phyloP scores from a whole-genome alignment of 1,140 invertebrate genomes.

The Bilobella aurantiaca region DNA sequence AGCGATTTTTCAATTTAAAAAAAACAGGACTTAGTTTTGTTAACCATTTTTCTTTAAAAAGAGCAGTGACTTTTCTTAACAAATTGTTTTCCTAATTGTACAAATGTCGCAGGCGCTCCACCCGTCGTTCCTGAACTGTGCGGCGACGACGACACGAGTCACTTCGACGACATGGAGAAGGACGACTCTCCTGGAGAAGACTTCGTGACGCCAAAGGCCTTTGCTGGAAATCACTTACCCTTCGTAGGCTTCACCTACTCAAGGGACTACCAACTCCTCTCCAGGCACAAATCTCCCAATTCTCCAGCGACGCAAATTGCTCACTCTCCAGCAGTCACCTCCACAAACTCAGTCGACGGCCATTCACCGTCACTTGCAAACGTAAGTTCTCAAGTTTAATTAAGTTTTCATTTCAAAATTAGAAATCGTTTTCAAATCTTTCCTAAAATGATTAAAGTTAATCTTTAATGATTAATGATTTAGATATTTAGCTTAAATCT shows the following conservation, averaged over 20 bases:
- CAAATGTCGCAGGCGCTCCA: constrained; percentile 73
- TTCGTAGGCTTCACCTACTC: constrained; percentile 99
- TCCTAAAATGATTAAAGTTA: no score
- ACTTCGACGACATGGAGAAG: constrained; percentile 96
- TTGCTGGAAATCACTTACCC: constrained; percentile 95
- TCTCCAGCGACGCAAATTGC: neutral
- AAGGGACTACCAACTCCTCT: constrained; percentile 65
- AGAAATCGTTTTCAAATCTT: no score
- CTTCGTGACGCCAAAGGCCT: constrained; percentile 91
- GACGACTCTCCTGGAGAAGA: constrained; percentile 77
- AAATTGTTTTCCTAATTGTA: no score
- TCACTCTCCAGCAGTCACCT: no score
- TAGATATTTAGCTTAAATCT: no score
- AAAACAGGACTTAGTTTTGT: no score
- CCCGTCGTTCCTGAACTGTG: constrained; percentile 91
- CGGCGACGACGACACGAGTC: constrained; percentile 94
- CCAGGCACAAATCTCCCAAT: neutral
- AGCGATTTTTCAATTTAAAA: neutral
- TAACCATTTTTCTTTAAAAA: no score
- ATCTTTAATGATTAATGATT: neutral
- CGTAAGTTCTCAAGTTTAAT: neutral
- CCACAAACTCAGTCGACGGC: neutral
- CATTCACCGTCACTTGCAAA: constrained; percentile 1
- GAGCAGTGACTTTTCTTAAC: no score
- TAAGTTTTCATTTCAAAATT: neutral